Percentiles rank a stretch among this genome's conserved stretches.
Evolutionary conservation across 2,888 invertebrate species (phyloP).

Genomic region (Pseudococcus jackbeardsleyi): DNA sequence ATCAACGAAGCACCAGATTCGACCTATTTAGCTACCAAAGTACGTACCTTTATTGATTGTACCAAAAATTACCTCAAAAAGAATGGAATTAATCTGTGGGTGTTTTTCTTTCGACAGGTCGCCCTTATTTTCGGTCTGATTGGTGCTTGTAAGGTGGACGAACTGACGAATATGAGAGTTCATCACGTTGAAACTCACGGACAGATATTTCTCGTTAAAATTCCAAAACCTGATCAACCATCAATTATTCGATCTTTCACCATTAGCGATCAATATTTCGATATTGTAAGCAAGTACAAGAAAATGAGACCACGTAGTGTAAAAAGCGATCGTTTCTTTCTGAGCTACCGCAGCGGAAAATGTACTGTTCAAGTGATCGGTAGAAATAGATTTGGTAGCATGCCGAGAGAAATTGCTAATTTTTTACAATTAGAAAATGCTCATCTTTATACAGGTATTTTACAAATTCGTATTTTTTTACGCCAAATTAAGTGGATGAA

Average conservation of each 20-base stretch:
- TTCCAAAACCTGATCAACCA: neutral
- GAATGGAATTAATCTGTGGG: too few relatives aligned
- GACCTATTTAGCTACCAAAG: neutral
- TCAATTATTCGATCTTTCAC: conserved; percentile 17
- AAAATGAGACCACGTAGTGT: neutral
- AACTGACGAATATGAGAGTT: neutral
- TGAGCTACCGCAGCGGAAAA: neutral
- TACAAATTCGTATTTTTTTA: too few relatives aligned
- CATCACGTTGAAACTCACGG: conserved; percentile 11
- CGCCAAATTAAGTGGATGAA: too few relatives aligned
- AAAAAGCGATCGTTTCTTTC: neutral
- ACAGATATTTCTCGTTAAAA: conserved; percentile 4
- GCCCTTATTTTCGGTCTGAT: conserved; percentile 1
- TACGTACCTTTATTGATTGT: neutral
- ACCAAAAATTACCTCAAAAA: too few relatives aligned
- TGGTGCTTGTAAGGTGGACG: neutral
- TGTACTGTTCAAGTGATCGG: neutral
- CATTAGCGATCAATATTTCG: conserved; percentile 33
- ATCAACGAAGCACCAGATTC: neutral
- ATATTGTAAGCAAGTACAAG: neutral
- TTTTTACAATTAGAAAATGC: neutral
- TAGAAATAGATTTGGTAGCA: neutral
- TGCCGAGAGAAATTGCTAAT: neutral
- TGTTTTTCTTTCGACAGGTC: neutral
- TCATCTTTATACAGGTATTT: neutral